phyloP scores from a whole-genome alignment of 2,113 vertebrate species.

The Cheirogaleus medius region DNA sequence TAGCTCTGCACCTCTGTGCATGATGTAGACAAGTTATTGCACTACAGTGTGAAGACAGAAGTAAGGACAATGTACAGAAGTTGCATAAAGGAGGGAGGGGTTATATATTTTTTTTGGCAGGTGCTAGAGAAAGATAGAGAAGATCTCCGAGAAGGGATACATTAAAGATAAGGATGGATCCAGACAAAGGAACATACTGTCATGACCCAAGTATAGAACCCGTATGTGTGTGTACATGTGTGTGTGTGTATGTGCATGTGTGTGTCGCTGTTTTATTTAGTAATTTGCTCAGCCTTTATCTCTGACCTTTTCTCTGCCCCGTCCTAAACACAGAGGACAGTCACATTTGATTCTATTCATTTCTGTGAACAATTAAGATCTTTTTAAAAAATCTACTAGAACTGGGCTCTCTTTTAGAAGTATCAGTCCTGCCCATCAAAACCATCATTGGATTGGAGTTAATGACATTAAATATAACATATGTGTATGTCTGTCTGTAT shows the following conservation, averaged over 20 bases:
- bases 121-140: neutral
- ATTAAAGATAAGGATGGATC: neutral
- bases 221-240: fast-evolving
- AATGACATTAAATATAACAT: neutral
- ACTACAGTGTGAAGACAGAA: fast-evolving
- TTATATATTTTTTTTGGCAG: neutral
- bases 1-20: neutral
- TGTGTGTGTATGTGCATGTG: fast-evolving
- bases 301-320: neutral
- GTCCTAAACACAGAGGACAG: neutral
- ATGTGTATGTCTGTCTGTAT: neutral
- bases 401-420: neutral
- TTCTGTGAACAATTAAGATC: neutral
- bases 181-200: neutral
- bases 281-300: neutral
- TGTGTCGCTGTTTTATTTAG: neutral
- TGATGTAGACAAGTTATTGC: fast-evolving
- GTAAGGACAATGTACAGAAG: neutral
- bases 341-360: neutral
- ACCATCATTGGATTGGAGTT: neutral
- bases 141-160: neutral
- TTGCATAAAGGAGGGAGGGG: neutral
- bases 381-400: neutral
- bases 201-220: neutral
- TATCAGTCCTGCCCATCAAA: neutral